These are phyloP conservation scores for Manis javanica DNA, from an alignment of 2,797 vertebrate genomes.

Conservation along the genomic window DNA sequence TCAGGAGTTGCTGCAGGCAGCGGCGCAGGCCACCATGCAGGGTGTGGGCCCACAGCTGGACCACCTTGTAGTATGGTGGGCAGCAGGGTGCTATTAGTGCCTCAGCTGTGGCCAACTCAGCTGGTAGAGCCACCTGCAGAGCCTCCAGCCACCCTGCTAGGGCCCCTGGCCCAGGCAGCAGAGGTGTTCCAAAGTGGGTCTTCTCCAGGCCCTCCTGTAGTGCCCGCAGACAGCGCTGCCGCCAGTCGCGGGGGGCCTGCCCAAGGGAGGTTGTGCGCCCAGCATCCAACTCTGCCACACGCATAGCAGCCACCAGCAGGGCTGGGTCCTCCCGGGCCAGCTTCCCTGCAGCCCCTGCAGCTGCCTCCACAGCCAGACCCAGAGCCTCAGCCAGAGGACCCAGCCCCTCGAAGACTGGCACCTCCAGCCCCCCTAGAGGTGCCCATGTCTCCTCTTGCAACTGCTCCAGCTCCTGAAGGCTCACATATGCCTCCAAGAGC, in stretches of 20 bases:
- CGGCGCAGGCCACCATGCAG: conserved; percentile 91
- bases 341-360: conserved; percentile 90
- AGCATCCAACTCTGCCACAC: conserved; percentile 96
- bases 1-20: conserved; percentile 92
- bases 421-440: conserved; percentile 85
- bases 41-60: conserved; percentile 89
- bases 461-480: conserved; percentile 93
- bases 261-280: conserved; percentile 89
- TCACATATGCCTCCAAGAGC: conserved; percentile 94
- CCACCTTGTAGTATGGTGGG: conserved; percentile 92
- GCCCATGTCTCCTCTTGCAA: conserved; percentile 93
- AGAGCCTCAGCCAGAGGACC: conserved; percentile 91
- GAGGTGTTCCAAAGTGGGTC: conserved; percentile 79
- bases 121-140: conserved; percentile 91
- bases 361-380: conserved; percentile 92
- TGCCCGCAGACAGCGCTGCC: conserved; percentile 91
- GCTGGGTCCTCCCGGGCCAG: conserved; percentile 93
- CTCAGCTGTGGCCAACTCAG: conserved; percentile 91
- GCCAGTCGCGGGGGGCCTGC: conserved; percentile 94
- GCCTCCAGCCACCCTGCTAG: conserved; percentile 92
- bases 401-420: conserved; percentile 92
- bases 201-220: conserved; percentile 89
- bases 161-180: conserved; percentile 77
- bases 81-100: conserved; percentile 95
- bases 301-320: conserved; percentile 93